Conservation (phyloP, 2,888 invertebrate genomes). For the Cyclophora punctaria region DNA sequence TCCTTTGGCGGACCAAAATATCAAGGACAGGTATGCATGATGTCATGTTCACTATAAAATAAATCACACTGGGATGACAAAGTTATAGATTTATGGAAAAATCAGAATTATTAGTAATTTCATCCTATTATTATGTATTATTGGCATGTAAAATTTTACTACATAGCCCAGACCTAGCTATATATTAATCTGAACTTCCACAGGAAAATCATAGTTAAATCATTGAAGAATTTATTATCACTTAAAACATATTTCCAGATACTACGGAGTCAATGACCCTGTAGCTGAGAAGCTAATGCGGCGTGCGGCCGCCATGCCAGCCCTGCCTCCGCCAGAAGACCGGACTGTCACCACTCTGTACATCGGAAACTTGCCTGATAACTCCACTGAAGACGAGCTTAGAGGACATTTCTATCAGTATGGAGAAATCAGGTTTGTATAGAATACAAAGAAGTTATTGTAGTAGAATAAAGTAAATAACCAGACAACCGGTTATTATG, state of each 20-base stretch:
- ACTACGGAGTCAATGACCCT: conserved; percentile 96
- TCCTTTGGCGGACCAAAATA: conserved; percentile 96
- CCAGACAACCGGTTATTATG: no score
- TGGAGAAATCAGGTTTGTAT: conserved; percentile 91
- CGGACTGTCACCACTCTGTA: conserved; percentile 96
- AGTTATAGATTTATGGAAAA: background rate
- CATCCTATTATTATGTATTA: background rate
- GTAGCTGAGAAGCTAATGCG: conserved; percentile 95
- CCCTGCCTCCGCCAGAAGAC: conserved; percentile 96
- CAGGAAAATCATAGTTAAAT: background rate
- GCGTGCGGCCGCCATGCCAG: conserved; percentile 94
- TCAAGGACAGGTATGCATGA: conserved; percentile 82
- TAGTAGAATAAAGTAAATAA: no score
- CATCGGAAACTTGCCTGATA: conserved; percentile 95
- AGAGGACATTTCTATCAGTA: conserved; percentile 98
- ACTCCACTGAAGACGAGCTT: conserved; percentile 91
- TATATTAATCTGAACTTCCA: background rate
- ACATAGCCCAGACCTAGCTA: no score
- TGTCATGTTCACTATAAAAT: background rate
- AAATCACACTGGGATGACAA: background rate
- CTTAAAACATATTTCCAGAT: conserved; percentile 58
- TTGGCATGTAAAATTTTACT: no score
- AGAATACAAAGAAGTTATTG: no score
- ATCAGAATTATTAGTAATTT: background rate
- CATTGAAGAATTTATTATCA: background rate